Conservation (phyloP, 2,888 invertebrate species). For the Tanaodytes sp. region DNA sequence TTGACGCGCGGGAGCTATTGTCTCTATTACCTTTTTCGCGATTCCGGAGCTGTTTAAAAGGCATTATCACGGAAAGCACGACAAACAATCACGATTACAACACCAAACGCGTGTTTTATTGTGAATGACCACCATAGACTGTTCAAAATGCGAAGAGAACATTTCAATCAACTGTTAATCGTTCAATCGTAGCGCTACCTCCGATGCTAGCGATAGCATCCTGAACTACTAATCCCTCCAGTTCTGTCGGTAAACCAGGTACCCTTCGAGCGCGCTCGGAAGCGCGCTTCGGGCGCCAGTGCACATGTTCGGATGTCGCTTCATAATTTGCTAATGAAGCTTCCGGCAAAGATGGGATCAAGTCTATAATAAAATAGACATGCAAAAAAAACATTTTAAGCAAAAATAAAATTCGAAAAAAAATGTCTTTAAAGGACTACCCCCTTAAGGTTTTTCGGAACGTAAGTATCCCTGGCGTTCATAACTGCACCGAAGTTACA, state of each 20-base stretch:
- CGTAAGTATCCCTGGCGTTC: too few relatives aligned
- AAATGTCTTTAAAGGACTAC: too few relatives aligned
- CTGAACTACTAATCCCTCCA: constrained; percentile 6
- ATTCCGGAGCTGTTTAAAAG: constrained; percentile 22
- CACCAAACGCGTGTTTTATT: constrained; percentile 20
- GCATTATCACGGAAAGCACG: constrained; percentile 23
- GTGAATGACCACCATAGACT: constrained; percentile 14
- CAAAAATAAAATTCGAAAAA: too few relatives aligned
- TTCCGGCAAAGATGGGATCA: constrained; percentile 4
- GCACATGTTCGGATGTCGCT: constrained; percentile 3
- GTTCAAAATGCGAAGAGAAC: constrained; percentile 21
- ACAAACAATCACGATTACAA: constrained; percentile 26
- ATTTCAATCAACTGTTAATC: constrained; percentile 19
- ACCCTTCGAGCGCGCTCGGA: constrained; percentile 6
- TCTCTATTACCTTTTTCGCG: constrained; percentile 16
- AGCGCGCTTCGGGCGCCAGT: constrained; percentile 8
- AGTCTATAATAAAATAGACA: constrained; percentile 1
- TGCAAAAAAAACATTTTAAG: too few relatives aligned
- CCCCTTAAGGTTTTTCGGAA: too few relatives aligned
- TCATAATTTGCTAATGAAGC: constrained; percentile 1
- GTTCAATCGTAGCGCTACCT: too few relatives aligned
- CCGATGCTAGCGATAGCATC: constrained; percentile 22
- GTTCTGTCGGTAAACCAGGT: constrained; percentile 2
- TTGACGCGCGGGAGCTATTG: constrained; percentile 18
- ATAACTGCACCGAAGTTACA: too few relatives aligned